Evolutionary conservation across 2,797 vertebrate genomes (phyloP).

Genomic region (Antennarius maculatus): DNA sequence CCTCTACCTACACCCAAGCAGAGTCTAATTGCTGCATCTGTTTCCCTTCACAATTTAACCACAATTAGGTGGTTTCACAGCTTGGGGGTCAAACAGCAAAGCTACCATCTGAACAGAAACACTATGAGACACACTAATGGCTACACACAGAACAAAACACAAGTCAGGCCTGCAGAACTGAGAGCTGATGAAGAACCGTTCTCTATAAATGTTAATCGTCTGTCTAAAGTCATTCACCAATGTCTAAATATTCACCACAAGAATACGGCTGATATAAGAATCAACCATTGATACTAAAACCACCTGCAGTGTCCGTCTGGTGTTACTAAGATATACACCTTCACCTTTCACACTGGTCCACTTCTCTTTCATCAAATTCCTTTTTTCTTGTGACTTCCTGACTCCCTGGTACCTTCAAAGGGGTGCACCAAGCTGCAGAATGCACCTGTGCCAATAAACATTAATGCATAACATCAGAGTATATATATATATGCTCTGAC

Average conservation of each 20-base stretch:
- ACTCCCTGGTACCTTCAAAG: conserved; percentile 68
- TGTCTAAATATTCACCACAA: conserved; percentile 21
- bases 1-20: conserved; percentile 37
- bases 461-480: conserved; percentile 39
- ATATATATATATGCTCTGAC: conserved; percentile 7
- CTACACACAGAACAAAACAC: conserved; percentile 31
- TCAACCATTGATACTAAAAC: conserved; percentile 17
- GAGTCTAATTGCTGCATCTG: conserved; percentile 60
- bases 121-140: conserved; percentile 39
- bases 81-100: conserved; percentile 41
- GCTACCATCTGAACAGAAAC: conserved; percentile 50
- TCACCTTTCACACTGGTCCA: conserved; percentile 19
- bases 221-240: conserved; percentile 9
- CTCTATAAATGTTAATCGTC: conserved; percentile 14
- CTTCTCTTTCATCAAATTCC: conserved; percentile 57
- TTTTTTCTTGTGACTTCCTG: conserved; percentile 58
- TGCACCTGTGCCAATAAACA: conserved; percentile 73
- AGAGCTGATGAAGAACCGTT: conserved; percentile 3
- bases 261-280: conserved; percentile 13
- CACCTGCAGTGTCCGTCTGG: conserved; percentile 42
- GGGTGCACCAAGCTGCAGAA: conserved; percentile 16
- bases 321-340: conserved; percentile 48
- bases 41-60: conserved; percentile 48
- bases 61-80: conserved; percentile 57
- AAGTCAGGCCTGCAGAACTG: conserved; percentile 20